These are phyloP conservation scores for Smittia aterrima DNA, from an alignment of 2,888 invertebrate genomes.

Conservation along the genomic window DNA sequence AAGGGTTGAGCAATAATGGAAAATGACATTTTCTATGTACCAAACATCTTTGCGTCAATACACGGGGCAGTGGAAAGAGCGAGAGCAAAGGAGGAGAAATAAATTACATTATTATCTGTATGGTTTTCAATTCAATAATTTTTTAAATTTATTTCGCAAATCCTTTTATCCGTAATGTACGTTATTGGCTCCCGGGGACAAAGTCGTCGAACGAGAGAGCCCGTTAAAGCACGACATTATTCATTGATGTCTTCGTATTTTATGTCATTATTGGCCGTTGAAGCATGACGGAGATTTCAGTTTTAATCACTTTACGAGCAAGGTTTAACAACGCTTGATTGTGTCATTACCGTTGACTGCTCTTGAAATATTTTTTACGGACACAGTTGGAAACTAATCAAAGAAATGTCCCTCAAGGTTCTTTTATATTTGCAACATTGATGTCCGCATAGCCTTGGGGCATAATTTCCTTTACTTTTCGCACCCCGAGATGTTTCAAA, in stretches of 20 bases:
- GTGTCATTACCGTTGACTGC: no score
- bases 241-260: constrained; percentile 6
- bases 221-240: not conserved
- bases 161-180: constrained; percentile 42
- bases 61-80: not conserved
- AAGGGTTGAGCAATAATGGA: constrained; percentile 41
- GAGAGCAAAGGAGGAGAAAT: constrained; percentile 10
- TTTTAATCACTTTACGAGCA: not conserved
- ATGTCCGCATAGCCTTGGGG: constrained; percentile 6
- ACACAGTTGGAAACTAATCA: constrained; percentile 31
- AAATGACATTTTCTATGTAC: constrained; percentile 38
- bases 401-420: not conserved
- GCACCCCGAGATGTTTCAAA: not conserved
- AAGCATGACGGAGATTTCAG: constrained; percentile 10
- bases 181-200: constrained; percentile 30
- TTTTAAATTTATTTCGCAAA: constrained; percentile 41
- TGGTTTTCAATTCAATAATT: constrained; percentile 42
- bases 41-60: not conserved
- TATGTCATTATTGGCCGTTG: not conserved
- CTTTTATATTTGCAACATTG: not conserved
- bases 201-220: not conserved
- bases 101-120: constrained; percentile 41
- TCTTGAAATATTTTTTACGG: not conserved
- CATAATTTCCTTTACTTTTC: not conserved
- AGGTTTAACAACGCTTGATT: not conserved